Percentiles rank a stretch among this genome's conserved stretches.
phyloP scores from a whole-genome alignment of 2,113 vertebrate genomes.

The Noctilio leporinus region DNA sequence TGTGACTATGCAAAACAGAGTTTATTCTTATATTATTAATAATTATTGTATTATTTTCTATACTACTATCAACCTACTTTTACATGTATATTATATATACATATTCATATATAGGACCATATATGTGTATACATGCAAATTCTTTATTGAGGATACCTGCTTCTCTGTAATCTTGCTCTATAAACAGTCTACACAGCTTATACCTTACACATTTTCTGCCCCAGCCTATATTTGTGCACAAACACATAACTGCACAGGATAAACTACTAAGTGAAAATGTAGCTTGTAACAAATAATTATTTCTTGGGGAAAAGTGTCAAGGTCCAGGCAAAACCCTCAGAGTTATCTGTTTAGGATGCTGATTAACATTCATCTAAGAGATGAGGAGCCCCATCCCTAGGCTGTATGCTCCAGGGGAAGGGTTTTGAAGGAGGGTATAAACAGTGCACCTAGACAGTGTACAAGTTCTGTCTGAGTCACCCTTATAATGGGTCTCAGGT shows the following conservation, averaged over 20 bases:
- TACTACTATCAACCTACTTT: too few species aligned
- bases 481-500: neutral
- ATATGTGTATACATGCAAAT: neutral
- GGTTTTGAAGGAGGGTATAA: neutral
- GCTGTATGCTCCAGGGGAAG: neutral
- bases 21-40: too few species aligned
- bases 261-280: neutral
- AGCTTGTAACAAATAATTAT: neutral
- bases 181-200: neutral
- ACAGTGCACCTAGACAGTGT: neutral
- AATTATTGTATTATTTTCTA: too few species aligned
- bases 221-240: accelerated
- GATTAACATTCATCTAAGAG: neutral
- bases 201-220: neutral
- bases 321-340: neutral
- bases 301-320: neutral
- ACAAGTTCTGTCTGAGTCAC: neutral
- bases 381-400: neutral
- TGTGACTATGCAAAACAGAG: too few species aligned
- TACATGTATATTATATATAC: too few species aligned
- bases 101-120: too few species aligned
- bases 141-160: neutral
- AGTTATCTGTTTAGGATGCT: neutral
- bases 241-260: neutral
- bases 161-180: neutral